These are phyloP conservation scores for Aurelia sp. DNA, from an alignment of 30 jellyfish, hydroid and myxozoan species.

Conservation along the genomic window DNA sequence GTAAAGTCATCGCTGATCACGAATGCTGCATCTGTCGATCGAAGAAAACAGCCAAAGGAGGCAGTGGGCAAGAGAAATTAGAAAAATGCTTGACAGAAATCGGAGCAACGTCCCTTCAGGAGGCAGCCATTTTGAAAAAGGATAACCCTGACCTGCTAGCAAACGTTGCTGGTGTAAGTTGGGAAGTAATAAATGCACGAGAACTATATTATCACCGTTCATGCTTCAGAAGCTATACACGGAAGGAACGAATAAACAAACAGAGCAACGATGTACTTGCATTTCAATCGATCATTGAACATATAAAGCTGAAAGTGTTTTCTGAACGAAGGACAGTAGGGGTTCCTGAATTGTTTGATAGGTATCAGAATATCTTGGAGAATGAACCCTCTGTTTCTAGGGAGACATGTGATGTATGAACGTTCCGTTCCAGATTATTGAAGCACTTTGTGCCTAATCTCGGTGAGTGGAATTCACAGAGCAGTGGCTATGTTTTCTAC, in stretches of 20 bases:
- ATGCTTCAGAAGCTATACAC: slow-evolving; percentile 38
- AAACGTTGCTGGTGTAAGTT: too few relatives aligned
- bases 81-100: too few relatives aligned
- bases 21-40: too few relatives aligned
- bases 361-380: slow-evolving; percentile 18
- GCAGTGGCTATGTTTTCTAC: slow-evolving; percentile 25
- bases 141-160: too few relatives aligned
- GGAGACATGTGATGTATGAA: slow-evolving; percentile 36
- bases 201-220: too few relatives aligned
- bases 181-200: too few relatives aligned
- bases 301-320: slow-evolving; percentile 27
- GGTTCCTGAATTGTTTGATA: slow-evolving; percentile 36
- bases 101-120: too few relatives aligned
- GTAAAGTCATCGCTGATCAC: too few relatives aligned
- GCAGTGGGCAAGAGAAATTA: too few relatives aligned
- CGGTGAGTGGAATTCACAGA: slow-evolving; percentile 43
- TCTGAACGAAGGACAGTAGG: slow-evolving; percentile 30
- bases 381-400: slow-evolving; percentile 29
- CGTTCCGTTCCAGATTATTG: slow-evolving; percentile 35
- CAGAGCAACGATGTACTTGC: slow-evolving; percentile 36
- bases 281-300: slow-evolving; percentile 32
- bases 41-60: too few relatives aligned
- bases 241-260: slow-evolving; percentile 11
- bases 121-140: too few relatives aligned
- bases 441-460: slow-evolving; percentile 47